A percentile compares a stretch with the other conserved stretches of the same genome.
Evolutionary conservation across 1,140 invertebrate genomes (phyloP).

Genomic region (Centruroides vittatus): DNA sequence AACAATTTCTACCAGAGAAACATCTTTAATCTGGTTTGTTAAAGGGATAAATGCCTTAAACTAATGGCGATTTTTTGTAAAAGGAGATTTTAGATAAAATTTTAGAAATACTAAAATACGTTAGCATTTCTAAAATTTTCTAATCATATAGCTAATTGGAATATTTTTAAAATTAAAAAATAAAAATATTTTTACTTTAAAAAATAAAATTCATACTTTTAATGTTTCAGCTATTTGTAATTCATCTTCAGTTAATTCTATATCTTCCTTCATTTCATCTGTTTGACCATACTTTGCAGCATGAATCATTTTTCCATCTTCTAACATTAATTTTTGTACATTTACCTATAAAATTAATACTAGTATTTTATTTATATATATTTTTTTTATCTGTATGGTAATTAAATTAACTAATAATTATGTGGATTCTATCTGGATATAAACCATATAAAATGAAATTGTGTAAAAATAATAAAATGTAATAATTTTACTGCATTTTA

Average conservation of each 20-base stretch:
- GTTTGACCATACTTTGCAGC: slow-evolving; percentile 60
- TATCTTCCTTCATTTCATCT: slow-evolving; percentile 32
- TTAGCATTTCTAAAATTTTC: too few relatives aligned
- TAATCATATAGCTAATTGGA: neutral
- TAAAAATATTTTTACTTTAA: slow-evolving; percentile 3
- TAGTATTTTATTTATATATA: too few relatives aligned
- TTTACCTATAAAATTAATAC: neutral
- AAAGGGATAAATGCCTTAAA: too few relatives aligned
- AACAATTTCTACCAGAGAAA: too few relatives aligned
- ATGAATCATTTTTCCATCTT: slow-evolving; percentile 62
- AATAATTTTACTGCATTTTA: neutral
- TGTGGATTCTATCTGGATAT: too few relatives aligned
- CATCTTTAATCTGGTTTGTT: too few relatives aligned
- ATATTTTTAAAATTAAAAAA: slow-evolving; percentile 7
- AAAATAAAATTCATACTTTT: slow-evolving; percentile 20
- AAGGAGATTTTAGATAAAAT: too few relatives aligned
- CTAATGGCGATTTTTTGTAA: too few relatives aligned
- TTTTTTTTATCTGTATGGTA: too few relatives aligned
- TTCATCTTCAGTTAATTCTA: slow-evolving; percentile 68
- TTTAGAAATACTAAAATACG: too few relatives aligned
- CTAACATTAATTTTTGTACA: slow-evolving; percentile 1
- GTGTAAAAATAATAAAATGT: neutral
- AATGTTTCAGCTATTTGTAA: slow-evolving; percentile 40
- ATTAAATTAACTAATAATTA: too few relatives aligned
- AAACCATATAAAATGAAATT: too few relatives aligned